Percentiles rank a stretch among this genome's conserved stretches.
phyloP scores from a whole-genome alignment of 2,113 vertebrate species.

The Siniperca chuatsi region DNA sequence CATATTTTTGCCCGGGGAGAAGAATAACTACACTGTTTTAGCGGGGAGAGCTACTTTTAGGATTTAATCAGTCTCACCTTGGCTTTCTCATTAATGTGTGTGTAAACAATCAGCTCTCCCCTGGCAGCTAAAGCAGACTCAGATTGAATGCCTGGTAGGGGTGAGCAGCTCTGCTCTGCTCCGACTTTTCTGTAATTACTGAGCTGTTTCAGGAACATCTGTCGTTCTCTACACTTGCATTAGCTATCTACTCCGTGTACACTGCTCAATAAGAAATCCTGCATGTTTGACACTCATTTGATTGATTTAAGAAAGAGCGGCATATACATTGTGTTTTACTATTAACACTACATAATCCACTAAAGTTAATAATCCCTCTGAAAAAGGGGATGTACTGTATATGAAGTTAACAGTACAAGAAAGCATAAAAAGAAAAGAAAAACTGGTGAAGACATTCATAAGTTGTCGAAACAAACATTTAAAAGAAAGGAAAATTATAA shows the following conservation, averaged over 20 bases:
- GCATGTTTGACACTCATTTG: slow-evolving; percentile 16
- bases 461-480: neutral
- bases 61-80: slow-evolving; percentile 78
- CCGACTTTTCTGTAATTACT: slow-evolving; percentile 80
- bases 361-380: neutral
- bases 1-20: slow-evolving; percentile 54
- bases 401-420: neutral
- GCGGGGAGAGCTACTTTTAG: slow-evolving; percentile 64
- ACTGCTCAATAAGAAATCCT: slow-evolving; percentile 32
- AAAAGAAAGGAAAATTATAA: neutral
- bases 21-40: slow-evolving; percentile 60
- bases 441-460: neutral
- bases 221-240: slow-evolving; percentile 60
- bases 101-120: slow-evolving; percentile 78
- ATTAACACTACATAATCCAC: neutral
- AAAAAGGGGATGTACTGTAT: neutral
- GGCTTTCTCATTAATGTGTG: slow-evolving; percentile 79
- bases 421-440: neutral
- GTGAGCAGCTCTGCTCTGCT: slow-evolving; percentile 65
- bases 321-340: neutral
- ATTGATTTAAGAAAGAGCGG: neutral
- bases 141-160: slow-evolving; percentile 78
- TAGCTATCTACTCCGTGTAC: slow-evolving; percentile 36
- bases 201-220: slow-evolving; percentile 81
- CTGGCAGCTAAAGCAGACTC: slow-evolving; percentile 73